These are phyloP conservation scores for Chaetodon auriga DNA, from an alignment of 2,113 vertebrate species.

Conservation along the genomic window DNA sequence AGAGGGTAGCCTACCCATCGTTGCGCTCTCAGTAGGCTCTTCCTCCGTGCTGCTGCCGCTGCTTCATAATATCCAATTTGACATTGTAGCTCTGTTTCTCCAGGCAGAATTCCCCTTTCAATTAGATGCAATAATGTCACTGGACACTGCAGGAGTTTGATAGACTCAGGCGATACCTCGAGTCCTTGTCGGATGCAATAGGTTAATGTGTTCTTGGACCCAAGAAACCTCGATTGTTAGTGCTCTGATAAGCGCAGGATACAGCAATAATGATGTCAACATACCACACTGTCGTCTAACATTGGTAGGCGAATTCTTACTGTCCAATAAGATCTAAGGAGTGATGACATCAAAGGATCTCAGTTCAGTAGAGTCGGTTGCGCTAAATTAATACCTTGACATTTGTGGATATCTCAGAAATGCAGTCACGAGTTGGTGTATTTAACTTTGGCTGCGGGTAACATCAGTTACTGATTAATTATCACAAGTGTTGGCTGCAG, in stretches of 20 bases:
- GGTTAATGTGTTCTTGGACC: slow-evolving; percentile 2
- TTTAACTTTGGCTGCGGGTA: not conserved
- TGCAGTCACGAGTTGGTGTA: not conserved
- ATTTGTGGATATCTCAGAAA: not conserved
- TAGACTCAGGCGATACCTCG: slow-evolving; percentile 5
- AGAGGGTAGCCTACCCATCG: slow-evolving; percentile 31
- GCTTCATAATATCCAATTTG: slow-evolving; percentile 71
- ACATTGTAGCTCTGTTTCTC: slow-evolving; percentile 48
- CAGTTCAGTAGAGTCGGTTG: slow-evolving; percentile 19
- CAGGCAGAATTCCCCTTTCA: slow-evolving; percentile 34
- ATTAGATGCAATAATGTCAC: slow-evolving; percentile 36
- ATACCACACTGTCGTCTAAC: slow-evolving; percentile 28
- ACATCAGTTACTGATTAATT: not conserved
- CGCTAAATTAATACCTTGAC: not conserved
- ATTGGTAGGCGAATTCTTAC: slow-evolving; percentile 24
- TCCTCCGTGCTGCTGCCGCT: slow-evolving; percentile 26
- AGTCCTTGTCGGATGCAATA: slow-evolving; percentile 12
- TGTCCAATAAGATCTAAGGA: slow-evolving; percentile 62
- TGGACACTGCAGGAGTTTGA: slow-evolving; percentile 30
- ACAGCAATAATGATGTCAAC: slow-evolving; percentile 45
- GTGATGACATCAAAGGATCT: slow-evolving; percentile 52
- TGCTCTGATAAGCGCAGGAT: slow-evolving; percentile 29
- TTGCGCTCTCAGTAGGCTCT: slow-evolving; percentile 50
- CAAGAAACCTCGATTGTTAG: not conserved
- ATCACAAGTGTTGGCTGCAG: not conserved